Evolutionary conservation across 2,113 vertebrate genomes (phyloP).

Genomic region (Telmatochromis sp.): DNA sequence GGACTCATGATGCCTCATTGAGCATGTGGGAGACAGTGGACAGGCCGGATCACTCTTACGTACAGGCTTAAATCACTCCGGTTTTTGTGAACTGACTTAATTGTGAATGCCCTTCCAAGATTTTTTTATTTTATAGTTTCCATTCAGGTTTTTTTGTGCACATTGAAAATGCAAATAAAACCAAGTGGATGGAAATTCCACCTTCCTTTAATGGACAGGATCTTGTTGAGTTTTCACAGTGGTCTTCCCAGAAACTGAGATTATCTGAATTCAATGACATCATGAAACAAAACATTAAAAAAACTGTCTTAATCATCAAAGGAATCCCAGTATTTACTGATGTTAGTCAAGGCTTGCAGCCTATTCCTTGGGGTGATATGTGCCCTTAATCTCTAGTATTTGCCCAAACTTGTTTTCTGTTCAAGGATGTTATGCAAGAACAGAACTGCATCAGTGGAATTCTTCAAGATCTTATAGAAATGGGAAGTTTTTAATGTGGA

Average conservation of each 20-base stretch:
- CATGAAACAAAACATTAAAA: neutral
- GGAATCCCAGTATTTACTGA: neutral
- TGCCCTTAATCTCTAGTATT: neutral
- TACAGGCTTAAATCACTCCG: neutral
- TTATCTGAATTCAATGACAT: neutral
- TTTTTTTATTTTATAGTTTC: neutral
- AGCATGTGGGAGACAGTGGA: neutral
- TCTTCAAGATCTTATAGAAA: neutral
- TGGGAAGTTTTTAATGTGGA: neutral
- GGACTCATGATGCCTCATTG: neutral
- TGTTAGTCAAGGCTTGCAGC: neutral
- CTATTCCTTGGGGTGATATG: neutral
- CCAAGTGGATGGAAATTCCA: neutral
- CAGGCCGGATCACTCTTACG: neutral
- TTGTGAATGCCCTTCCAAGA: neutral
- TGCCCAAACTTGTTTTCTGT: neutral
- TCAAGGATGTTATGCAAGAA: neutral
- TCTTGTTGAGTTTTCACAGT: fast-evolving
- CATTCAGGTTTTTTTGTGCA: neutral
- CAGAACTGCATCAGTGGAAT: neutral
- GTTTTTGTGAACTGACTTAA: neutral
- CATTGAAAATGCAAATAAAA: neutral
- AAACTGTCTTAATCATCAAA: neutral
- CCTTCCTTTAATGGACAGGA: neutral
- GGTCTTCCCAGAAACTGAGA: neutral